Conservation (phyloP, 2,888 invertebrate genomes). For the Dicycla oo region DNA sequence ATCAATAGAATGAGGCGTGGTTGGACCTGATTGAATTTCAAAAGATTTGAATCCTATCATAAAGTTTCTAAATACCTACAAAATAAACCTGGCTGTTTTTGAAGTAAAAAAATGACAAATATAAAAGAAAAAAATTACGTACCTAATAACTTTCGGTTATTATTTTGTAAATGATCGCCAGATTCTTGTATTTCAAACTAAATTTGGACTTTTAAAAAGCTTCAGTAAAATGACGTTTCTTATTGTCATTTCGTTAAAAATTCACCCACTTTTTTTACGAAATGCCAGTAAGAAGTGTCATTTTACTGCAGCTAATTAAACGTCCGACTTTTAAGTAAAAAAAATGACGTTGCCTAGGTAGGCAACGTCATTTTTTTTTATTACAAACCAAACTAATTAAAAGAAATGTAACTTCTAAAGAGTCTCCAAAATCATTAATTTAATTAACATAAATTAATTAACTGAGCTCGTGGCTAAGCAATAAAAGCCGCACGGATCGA, state of each 20-base stretch:
- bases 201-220: too few relatives aligned
- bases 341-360: too few relatives aligned
- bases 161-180: neutral
- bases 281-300: too few relatives aligned
- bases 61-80: neutral
- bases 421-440: neutral
- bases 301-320: too few relatives aligned
- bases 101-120: neutral
- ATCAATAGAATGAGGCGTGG: neutral
- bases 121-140: neutral
- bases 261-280: too few relatives aligned
- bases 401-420: neutral
- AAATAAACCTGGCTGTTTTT: neutral
- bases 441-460: neutral
- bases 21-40: neutral
- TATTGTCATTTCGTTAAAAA: too few relatives aligned
- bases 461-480: too few relatives aligned
- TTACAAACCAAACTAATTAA: neutral
- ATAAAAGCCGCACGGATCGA: too few relatives aligned
- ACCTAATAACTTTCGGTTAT: neutral
- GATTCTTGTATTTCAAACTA: neutral
- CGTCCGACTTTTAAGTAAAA: too few relatives aligned
- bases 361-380: neutral
- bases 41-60: too few relatives aligned
- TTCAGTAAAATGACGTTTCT: too few relatives aligned